A percentile compares a stretch with the other conserved stretches of the same genome.
phyloP scores from a whole-genome alignment of 2,888 invertebrate genomes.

The Zygaena filipendulae region DNA sequence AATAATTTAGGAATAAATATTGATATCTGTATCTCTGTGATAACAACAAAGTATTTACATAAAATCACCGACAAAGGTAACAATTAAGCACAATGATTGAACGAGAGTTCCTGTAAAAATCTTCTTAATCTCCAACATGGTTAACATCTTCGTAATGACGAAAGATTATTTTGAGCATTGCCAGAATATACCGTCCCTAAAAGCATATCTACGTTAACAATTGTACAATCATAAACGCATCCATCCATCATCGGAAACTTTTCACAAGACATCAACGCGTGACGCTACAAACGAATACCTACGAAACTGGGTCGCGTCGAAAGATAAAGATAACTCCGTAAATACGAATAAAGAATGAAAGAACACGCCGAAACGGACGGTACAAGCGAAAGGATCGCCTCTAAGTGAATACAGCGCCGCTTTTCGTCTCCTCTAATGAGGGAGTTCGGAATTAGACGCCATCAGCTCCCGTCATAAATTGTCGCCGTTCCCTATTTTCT shows the following conservation, averaged over 20 bases:
- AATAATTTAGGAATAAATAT: too few species aligned
- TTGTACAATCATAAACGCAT: too few species aligned
- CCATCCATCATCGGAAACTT: neutral
- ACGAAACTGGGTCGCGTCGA: conserved; percentile 4
- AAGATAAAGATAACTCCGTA: conserved; percentile 11
- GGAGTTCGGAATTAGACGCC: conserved; percentile 47
- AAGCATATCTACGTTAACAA: too few species aligned
- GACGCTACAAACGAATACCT: neutral
- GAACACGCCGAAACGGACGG: conserved; percentile 16
- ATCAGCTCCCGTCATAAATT: conserved; percentile 60
- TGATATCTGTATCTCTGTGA: too few species aligned
- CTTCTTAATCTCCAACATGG: too few species aligned
- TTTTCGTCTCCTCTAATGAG: conserved; percentile 57
- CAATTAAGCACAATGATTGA: too few species aligned
- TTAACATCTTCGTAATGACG: too few species aligned
- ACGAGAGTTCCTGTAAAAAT: too few species aligned
- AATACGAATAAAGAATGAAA: conserved; percentile 13
- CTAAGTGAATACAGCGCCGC: conserved; percentile 51
- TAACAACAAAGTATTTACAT: too few species aligned
- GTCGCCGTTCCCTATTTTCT: conserved; percentile 35
- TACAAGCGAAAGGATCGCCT: conserved; percentile 32
- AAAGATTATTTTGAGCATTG: too few species aligned
- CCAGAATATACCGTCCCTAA: too few species aligned
- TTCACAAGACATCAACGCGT: neutral
- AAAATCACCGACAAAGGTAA: too few species aligned